These are phyloP conservation scores for Glyptemys insculpta DNA, from an alignment of 2,797 vertebrate species.

Conservation along the genomic window DNA sequence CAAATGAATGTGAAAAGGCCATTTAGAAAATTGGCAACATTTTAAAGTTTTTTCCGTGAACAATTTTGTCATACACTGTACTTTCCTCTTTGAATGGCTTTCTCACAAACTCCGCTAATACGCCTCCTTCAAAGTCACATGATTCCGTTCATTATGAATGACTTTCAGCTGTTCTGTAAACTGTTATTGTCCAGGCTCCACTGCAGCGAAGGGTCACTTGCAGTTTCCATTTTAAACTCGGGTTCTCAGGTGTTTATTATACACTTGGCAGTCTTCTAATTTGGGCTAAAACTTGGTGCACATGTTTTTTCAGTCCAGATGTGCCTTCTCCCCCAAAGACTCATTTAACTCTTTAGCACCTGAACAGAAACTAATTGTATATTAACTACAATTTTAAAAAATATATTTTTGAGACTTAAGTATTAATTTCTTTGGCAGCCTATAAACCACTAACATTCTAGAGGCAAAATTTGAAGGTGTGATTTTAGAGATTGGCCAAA, in stretches of 20 bases:
- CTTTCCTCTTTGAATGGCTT: background rate
- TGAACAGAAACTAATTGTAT: background rate
- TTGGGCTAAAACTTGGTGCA: conserved; percentile 64
- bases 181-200: conserved; percentile 68
- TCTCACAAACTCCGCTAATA: background rate
- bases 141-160: conserved; percentile 59
- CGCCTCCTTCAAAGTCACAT: conserved; percentile 51
- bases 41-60: conserved; percentile 31
- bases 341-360: conserved; percentile 47
- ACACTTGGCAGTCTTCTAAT: conserved; percentile 72
- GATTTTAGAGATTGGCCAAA: background rate
- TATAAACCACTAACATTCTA: background rate
- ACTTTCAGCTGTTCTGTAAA: conserved; percentile 72
- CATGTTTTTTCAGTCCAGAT: conserved; percentile 37
- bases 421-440: background rate
- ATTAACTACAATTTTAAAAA: background rate
- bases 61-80: background rate
- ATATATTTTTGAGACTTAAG: background rate
- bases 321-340: background rate
- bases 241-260: conserved; percentile 75
- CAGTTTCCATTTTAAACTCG: conserved; percentile 65
- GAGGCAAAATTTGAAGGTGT: background rate
- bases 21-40: conserved; percentile 50
- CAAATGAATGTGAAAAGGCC: conserved; percentile 32
- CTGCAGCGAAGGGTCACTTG: conserved; percentile 62